A percentile compares a stretch with the other conserved stretches of the same genome.
Conservation (phyloP, 2,888 invertebrate genomes). For the Nowickia ferox region DNA sequence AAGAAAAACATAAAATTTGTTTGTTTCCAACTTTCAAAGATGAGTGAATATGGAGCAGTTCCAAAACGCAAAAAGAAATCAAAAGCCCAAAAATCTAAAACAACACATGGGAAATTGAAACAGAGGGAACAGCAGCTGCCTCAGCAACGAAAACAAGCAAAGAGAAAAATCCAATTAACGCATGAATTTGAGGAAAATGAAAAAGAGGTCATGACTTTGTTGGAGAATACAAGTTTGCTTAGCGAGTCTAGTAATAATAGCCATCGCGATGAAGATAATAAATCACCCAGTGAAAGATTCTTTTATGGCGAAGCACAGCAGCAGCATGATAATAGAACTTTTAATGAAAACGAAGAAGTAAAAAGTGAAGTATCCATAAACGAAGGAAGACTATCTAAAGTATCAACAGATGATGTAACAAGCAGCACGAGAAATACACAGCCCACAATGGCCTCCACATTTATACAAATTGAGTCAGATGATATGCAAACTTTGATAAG, state of each 20-base stretch:
- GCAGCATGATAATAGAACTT: conserved; percentile 13
- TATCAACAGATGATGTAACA: conserved; percentile 52
- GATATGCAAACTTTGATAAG: conserved; percentile 29
- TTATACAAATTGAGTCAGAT: conserved; percentile 79
- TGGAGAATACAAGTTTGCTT: conserved; percentile 73
- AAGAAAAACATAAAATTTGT: conserved; percentile 33
- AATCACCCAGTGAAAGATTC: conserved; percentile 74
- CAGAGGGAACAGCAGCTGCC: conserved; percentile 9
- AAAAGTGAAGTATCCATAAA: conserved; percentile 31
- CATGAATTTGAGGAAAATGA: conserved; percentile 78
- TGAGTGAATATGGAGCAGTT: conserved; percentile 50
- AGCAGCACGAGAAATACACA: conserved; percentile 43
- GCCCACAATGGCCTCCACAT: conserved; percentile 76
- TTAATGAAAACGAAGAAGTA: conserved; percentile 33
- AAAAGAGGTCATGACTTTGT: conserved; percentile 76
- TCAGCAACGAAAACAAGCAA: conserved; percentile 54
- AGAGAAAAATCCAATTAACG: conserved; percentile 77
- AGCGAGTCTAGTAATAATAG: conserved; percentile 64
- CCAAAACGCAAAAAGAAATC: conserved; percentile 61
- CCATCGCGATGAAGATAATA: conserved; percentile 60
- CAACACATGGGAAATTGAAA: conserved; percentile 44
- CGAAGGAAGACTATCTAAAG: conserved; percentile 40
- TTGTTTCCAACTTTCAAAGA: conserved; percentile 35
- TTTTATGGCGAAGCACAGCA: conserved; percentile 73
- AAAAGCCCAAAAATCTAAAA: conserved; percentile 56